Conservation (phyloP, 2,797 vertebrate genomes). For the Gobionotothen gibberifrons region DNA sequence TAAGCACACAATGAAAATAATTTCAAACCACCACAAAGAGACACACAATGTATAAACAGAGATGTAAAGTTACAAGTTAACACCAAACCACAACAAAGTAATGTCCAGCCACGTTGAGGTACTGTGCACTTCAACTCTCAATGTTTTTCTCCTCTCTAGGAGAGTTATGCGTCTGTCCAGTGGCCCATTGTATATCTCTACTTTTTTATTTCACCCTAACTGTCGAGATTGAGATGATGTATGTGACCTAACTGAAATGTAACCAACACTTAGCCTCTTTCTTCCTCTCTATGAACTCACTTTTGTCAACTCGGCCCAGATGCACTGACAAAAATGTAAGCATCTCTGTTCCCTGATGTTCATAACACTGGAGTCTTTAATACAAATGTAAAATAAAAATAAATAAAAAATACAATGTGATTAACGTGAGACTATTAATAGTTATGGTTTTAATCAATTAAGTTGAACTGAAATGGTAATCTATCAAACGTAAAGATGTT, state of each 20-base stretch:
- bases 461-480: constrained; percentile 14
- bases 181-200: not conserved
- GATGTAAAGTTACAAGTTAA: no score
- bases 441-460: constrained; percentile 33
- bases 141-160: not conserved
- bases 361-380: not conserved
- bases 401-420: no score
- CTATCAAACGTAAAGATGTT: not conserved
- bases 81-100: no score
- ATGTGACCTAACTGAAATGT: constrained; percentile 16
- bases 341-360: not conserved
- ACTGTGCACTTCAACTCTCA: not conserved
- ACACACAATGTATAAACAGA: not conserved
- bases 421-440: not conserved
- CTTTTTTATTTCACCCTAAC: constrained; percentile 10
- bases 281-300: constrained; percentile 2
- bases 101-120: not conserved
- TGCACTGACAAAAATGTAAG: not conserved
- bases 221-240: constrained; percentile 13
- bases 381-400: no score
- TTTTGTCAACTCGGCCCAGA: not conserved
- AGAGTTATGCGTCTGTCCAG: no score
- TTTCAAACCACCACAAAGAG: not conserved
- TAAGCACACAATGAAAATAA: not conserved
- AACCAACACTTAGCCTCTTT: not conserved